Evolutionary conservation across 2,888 invertebrate species (phyloP).

Genomic region (Anticlea derivata): DNA sequence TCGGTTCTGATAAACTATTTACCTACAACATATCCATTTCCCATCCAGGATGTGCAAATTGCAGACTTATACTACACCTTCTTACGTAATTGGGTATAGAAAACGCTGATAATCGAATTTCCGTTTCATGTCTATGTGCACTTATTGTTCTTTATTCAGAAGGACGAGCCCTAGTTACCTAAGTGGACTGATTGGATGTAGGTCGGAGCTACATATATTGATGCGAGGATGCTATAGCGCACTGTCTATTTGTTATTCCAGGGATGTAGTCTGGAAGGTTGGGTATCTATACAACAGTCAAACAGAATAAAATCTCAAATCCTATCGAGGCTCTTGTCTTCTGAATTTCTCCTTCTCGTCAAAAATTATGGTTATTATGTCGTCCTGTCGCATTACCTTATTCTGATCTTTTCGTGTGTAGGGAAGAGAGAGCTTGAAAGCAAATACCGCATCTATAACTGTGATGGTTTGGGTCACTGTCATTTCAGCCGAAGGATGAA

Average conservation of each 20-base stretch:
- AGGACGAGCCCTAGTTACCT: conserved; percentile 57
- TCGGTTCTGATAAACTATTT: no score
- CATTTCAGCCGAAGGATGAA: no score
- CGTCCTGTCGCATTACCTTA: no score
- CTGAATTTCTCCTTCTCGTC: no score
- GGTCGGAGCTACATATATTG: conserved; percentile 14
- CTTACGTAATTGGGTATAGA: conserved; percentile 23
- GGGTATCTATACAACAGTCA: no score
- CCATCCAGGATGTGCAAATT: conserved; percentile 6
- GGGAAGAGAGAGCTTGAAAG: no score
- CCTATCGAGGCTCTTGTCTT: no score
- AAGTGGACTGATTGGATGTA: conserved; percentile 61
- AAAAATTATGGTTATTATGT: no score
- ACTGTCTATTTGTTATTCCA: conserved; percentile 31
- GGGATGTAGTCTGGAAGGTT: background rate
- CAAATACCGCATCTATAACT: no score
- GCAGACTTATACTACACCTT: background rate
- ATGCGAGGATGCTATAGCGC: conserved; percentile 41
- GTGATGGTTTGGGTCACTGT: no score
- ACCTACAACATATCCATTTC: background rate
- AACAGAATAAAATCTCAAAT: no score
- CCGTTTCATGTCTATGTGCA: conserved; percentile 36
- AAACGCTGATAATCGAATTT: conserved; percentile 22
- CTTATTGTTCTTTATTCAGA: conserved; percentile 45
- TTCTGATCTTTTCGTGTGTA: no score